Base-by-base conservation (phyloP, 2,797 vertebrate species). In the Poeciliopsis turneri region DNA sequence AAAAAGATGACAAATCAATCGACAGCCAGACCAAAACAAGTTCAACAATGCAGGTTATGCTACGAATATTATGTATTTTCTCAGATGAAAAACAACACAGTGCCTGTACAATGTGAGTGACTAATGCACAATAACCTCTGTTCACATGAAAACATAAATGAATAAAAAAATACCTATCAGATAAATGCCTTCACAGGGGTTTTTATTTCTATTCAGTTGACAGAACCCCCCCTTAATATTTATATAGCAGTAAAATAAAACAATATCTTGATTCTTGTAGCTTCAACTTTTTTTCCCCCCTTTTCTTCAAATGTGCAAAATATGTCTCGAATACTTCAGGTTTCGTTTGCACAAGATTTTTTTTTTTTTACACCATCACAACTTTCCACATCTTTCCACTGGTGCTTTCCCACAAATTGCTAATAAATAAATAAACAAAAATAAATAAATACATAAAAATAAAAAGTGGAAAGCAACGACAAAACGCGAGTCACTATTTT, bases 111-210 rank as follows among this genome's bases (percentile, higher is more conserved):
- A 76, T 72, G 43, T 61, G 9, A 70, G 15, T 69, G 33, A 75
- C 46, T 73, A 68, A 82, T 49, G 36, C 18, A 20, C 5, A 74
- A 73, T 13, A 39, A 75, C 55, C 74, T 66, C 78, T 78, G 20
- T 30, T 33, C 1, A 16, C 78, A 78, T 86, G 43, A 49, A 78
- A 71, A 41, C 15, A 77, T 74, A 74, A 76, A 77, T 76, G 77
- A 78, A 71, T 3, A 12, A 53, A 41, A 39, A 80, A 74, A 30
- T 23, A n/a, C 23, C 23, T 15, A 2, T 5, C 23, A 28, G 39
- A 43, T n/a, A n/a, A 64, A 64, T 39, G 61, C 18, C 18, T 39
- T 66, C 10, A 36, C 33, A 36, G 7, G 61, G 28, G 0, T 36
- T 20, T 23, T 66, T 20, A 36, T 66, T 66, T 36, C 28, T 61